Percentiles rank a stretch among this genome's conserved stretches.
Conservation (phyloP, 2,113 vertebrate genomes). For the Cromileptes altivelis region DNA sequence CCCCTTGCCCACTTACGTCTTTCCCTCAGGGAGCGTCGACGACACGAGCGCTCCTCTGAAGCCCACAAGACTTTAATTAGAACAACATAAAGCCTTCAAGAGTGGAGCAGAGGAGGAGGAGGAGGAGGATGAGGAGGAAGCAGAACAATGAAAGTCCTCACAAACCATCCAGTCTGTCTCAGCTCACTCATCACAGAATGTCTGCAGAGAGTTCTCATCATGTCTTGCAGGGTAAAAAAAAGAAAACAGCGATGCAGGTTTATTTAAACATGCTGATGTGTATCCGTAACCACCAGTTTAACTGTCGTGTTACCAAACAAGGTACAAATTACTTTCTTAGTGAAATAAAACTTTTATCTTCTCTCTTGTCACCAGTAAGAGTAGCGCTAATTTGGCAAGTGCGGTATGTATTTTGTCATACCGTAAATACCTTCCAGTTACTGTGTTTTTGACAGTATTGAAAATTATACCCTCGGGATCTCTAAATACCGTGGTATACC, state of each 20-base stretch:
- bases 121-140: slow-evolving; percentile 19
- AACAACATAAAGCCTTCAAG: slow-evolving; percentile 29
- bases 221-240: background rate
- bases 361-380: background rate
- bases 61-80: slow-evolving; percentile 53
- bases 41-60: slow-evolving; percentile 8
- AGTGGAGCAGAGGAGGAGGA: background rate
- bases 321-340: background rate
- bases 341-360: background rate
- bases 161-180: background rate
- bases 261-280: background rate
- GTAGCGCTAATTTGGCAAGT: background rate
- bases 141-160: background rate
- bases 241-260: no score
- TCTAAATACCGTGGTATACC: no score
- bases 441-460: no score
- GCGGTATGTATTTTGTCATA: no score
- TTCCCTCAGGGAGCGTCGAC: background rate
- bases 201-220: background rate
- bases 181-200: background rate
- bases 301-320: background rate
- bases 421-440: no score
- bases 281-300: background rate
- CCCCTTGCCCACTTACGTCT: background rate
- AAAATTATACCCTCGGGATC: no score